Percentiles rank a stretch among this genome's conserved stretches.
phyloP scores from a whole-genome alignment of 2,888 invertebrate species.

The Chrysopilus asiliformis region DNA sequence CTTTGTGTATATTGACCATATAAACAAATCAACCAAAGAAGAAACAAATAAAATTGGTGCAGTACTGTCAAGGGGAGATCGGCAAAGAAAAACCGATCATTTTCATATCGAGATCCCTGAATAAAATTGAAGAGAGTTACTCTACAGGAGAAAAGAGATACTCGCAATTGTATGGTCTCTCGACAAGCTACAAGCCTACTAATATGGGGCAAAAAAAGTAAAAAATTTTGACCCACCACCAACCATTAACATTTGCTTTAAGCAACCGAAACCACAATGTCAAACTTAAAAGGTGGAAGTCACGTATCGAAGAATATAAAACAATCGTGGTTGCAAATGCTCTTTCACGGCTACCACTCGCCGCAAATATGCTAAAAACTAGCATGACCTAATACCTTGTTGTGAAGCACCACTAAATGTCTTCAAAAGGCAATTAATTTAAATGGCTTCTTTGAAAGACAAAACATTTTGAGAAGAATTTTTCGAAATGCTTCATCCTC shows the following conservation, averaged over 20 bases:
- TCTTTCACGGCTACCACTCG: background rate
- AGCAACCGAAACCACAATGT: background rate
- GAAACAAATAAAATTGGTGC: background rate
- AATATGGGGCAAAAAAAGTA: background rate
- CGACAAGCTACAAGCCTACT: background rate
- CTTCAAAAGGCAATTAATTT: no score
- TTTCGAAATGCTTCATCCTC: no score
- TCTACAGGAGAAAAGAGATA: background rate
- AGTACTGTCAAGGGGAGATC: background rate
- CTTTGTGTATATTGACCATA: background rate
- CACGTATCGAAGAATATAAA: background rate
- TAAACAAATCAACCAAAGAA: background rate
- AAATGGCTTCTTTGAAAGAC: no score
- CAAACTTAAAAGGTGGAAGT: background rate
- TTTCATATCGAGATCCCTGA: background rate
- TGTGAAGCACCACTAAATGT: no score
- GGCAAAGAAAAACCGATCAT: background rate
- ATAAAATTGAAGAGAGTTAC: background rate
- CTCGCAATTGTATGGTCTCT: background rate
- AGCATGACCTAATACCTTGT: no score
- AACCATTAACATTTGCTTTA: background rate
- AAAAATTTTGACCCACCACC: background rate
- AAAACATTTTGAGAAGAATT: no score
- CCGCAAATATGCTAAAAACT: no score
- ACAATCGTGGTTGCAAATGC: background rate